Evolutionary conservation across 2,888 invertebrate species (phyloP).

Genomic region (Perithous albicinctus): DNA sequence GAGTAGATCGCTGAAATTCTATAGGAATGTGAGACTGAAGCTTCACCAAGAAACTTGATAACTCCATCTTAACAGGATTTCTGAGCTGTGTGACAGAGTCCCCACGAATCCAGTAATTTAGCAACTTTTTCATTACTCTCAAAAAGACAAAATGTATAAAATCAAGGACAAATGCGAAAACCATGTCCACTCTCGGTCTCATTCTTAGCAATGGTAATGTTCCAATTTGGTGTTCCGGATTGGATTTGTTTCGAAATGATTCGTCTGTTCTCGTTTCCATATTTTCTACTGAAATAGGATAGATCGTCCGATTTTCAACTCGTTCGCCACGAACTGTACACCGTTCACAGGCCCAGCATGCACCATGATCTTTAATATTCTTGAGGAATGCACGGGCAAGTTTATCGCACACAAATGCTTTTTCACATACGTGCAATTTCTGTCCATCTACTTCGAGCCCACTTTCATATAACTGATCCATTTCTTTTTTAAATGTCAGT

Average conservation of each 20-base stretch:
- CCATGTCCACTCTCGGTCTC: too few relatives aligned
- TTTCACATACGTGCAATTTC: background rate
- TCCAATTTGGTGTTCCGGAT: too few relatives aligned
- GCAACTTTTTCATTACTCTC: constrained; percentile 34
- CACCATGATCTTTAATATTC: too few relatives aligned
- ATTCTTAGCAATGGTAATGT: too few relatives aligned
- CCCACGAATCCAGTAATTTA: constrained; percentile 6
- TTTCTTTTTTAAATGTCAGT: constrained; percentile 37
- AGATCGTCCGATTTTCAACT: constrained; percentile 20
- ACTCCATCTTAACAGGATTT: constrained; percentile 1
- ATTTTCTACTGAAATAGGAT: constrained; percentile 7
- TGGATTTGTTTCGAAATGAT: too few relatives aligned
- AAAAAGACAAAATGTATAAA: constrained; percentile 45
- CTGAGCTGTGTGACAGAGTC: background rate
- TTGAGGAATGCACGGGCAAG: too few relatives aligned
- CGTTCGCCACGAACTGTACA: constrained; percentile 23
- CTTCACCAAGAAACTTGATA: constrained; percentile 13
- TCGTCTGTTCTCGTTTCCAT: constrained; percentile 11
- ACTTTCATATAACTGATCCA: too few relatives aligned
- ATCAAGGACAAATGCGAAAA: too few relatives aligned
- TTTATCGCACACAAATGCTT: constrained; percentile 33
- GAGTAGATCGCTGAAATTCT: constrained; percentile 41
- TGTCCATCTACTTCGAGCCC: too few relatives aligned
- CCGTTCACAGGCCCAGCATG: too few relatives aligned
- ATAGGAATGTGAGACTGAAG: constrained; percentile 34